A percentile compares a stretch with the other conserved stretches of the same genome.
Conservation (phyloP, 2,888 invertebrate genomes). For the Meta bourneti region DNA sequence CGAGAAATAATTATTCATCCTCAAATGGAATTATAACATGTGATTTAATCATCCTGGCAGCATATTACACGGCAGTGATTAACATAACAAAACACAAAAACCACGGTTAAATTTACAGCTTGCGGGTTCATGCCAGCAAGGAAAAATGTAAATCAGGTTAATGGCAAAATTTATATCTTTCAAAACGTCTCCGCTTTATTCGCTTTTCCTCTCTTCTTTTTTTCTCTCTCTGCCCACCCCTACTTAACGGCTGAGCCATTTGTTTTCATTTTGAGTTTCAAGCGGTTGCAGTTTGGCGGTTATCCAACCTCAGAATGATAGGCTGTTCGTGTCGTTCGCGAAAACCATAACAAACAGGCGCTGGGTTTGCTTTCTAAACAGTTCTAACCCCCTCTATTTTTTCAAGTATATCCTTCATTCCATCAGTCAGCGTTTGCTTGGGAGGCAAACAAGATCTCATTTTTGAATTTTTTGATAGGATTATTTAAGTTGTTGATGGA, state of each 20-base stretch:
- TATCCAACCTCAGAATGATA: constrained; percentile 42
- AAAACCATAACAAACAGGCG: constrained; percentile 29
- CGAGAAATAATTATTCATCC: constrained; percentile 31
- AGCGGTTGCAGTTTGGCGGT: constrained; percentile 62
- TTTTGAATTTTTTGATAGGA: constrained; percentile 17
- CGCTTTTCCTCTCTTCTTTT: constrained; percentile 11
- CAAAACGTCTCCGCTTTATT: constrained; percentile 57
- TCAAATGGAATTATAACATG: constrained; percentile 30
- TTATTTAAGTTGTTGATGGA: constrained; percentile 33
- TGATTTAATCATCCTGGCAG: constrained; percentile 40
- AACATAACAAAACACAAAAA: constrained; percentile 3
- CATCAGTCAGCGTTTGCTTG: neutral
- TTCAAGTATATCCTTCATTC: neutral
- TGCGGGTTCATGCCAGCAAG: constrained; percentile 9
- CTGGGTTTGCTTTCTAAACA: constrained; percentile 2
- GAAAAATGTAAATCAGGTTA: constrained; percentile 65
- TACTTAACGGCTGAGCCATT: constrained; percentile 32
- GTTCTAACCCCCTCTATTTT: neutral
- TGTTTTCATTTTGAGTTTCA: constrained; percentile 62
- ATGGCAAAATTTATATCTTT: constrained; percentile 69
- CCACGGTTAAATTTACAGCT: constrained; percentile 36
- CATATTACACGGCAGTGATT: neutral
- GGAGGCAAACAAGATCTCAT: constrained; percentile 51
- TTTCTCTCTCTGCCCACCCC: neutral
- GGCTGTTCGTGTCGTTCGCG: neutral